phyloP scores from a whole-genome alignment of 1,140 invertebrate species.

The Zaprionus nigranus region DNA sequence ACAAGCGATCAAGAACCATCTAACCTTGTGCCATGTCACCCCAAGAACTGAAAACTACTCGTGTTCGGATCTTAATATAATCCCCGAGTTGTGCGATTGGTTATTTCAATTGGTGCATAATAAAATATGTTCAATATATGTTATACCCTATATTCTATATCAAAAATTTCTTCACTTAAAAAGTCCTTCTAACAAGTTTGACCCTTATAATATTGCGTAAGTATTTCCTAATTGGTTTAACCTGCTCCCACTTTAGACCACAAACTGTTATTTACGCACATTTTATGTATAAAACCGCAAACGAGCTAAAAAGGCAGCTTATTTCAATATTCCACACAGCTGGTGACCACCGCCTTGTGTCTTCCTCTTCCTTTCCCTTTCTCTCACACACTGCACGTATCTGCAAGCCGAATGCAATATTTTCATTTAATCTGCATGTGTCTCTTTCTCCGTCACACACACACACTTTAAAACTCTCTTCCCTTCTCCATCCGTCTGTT shows the following conservation, averaged over 20 bases:
- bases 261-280: not conserved
- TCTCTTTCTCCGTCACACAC: not conserved
- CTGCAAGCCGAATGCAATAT: constrained; percentile 17
- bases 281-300: not conserved
- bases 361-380: too few species aligned
- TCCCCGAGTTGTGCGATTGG: not conserved
- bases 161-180: not conserved
- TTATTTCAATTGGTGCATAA: not conserved
- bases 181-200: not conserved
- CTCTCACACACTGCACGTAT: not conserved
- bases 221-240: constrained; percentile 35
- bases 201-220: not conserved
- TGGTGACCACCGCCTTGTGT: not conserved
- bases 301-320: constrained; percentile 8
- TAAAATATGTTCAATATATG: not conserved
- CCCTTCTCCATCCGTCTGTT: constrained; percentile 10
- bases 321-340: not conserved
- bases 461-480: not conserved
- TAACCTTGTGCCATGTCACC: not conserved
- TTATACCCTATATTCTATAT: not conserved
- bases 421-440: constrained; percentile 31
- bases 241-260: not conserved
- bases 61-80: not conserved
- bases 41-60: not conserved
- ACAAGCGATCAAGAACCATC: constrained; percentile 1